Base-by-base conservation (phyloP, 2,797 vertebrate genomes). In the Orientallactaga sibirica region DNA sequence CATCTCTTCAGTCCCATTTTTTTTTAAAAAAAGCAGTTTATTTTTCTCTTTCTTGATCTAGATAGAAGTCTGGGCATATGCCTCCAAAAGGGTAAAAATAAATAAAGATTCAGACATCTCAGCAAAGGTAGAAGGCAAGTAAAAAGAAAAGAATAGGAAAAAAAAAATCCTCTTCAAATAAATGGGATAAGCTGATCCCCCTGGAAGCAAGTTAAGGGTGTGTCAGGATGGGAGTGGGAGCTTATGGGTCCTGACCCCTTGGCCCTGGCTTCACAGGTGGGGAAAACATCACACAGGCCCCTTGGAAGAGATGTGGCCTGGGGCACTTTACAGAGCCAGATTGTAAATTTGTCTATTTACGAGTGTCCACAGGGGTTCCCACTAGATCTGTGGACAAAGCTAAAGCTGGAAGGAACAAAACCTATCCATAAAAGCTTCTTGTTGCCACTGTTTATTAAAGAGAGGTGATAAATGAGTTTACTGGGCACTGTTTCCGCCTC, bases 271-370 rank as follows among this genome's bases (percentile, higher is more conserved):
- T 98, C 98, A 97, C 97, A 98, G 98, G 97, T 98, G 98, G 97
- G 97, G 96, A 94, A 94, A 1, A 43, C 37, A 95, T 77, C 97
- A 98, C 97, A 97, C 98, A 98, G 96, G 96, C 88, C 90, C 89
- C 95, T 95, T 96, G 93, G 74, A 97, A 95, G 94, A 95, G 97
- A 96, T 97, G 96, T 91, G 91, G 92, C 97, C 97, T 95, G 96
- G 97, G 96, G 97, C 95, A 95, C 90, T 98, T 98, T 97, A 94
- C 93, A 95, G 92, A 97, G 95, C 93, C 96, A 93, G 97, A 96
- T 98, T 98, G 97, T 98, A 98, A 98, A 98, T 98, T 97, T 98
- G 96, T 98, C 93, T 96, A 97, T 98, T 98, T 98, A 96, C 97
- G 92, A 98, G 96, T 94, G 89, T 98, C 95, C 97, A 96, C 74